Conservation (phyloP, 2,797 vertebrate species). For the Morelia viridis region DNA sequence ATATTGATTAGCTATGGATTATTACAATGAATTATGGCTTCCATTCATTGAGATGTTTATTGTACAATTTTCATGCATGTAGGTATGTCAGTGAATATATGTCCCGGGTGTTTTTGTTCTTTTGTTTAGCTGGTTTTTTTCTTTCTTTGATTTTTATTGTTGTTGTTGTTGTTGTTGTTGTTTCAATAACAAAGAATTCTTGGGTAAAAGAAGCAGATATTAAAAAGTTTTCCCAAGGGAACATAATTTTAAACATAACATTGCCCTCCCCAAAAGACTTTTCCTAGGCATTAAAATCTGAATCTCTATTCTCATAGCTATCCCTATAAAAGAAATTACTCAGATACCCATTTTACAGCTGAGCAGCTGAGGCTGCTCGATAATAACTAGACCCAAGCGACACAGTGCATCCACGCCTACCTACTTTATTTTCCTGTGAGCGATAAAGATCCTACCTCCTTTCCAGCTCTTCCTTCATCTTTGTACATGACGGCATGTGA, state of each 20-base stretch:
- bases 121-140: neutral
- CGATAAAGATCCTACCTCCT: neutral
- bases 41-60: neutral
- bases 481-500: neutral
- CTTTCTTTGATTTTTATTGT: neutral
- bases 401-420: neutral
- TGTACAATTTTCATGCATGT: neutral
- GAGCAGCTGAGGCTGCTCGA: neutral
- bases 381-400: neutral
- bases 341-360: neutral
- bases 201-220: neutral
- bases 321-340: neutral
- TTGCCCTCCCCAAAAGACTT: neutral
- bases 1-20: neutral
- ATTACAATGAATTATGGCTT: neutral
- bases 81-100: neutral
- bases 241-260: neutral
- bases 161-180: no score
- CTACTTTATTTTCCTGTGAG: neutral
- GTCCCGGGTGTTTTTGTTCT: neutral
- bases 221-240: neutral
- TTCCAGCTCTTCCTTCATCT: neutral
- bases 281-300: neutral
- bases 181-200: no score
- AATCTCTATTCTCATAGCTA: neutral